phyloP scores from a whole-genome alignment of 2,888 invertebrate genomes.

The Xestoiulus laeticollis region DNA sequence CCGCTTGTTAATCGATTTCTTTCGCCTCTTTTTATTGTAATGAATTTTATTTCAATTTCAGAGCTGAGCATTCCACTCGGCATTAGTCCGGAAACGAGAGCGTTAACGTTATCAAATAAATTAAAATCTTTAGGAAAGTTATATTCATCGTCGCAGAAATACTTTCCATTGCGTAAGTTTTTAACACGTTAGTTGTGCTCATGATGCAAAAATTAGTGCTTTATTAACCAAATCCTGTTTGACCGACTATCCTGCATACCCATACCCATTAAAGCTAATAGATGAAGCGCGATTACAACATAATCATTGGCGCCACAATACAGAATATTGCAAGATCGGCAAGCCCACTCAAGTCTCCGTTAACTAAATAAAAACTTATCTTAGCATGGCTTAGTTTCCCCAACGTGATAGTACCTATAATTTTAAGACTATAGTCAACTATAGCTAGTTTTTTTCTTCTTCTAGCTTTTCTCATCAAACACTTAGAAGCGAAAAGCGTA shows the following conservation, averaged over 20 bases:
- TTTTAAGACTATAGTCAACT: not conserved
- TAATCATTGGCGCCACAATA: no score
- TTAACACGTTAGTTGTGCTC: not conserved
- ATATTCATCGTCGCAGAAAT: conserved; percentile 82
- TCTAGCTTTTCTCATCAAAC: conserved; percentile 64
- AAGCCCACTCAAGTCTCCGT: no score
- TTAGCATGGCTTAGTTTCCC: no score
- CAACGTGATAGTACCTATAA: no score
- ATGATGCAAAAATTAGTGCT: no score
- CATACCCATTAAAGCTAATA: no score
- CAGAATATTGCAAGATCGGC: no score
- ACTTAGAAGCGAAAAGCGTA: conserved; percentile 63
- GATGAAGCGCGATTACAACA: no score
- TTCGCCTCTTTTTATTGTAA: not conserved
- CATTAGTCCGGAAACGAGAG: conserved; percentile 57
- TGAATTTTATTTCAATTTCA: conserved; percentile 54
- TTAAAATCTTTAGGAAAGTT: conserved; percentile 79
- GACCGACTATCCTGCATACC: no score
- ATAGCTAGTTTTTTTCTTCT: conserved; percentile 52
- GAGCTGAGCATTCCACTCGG: conserved; percentile 59
- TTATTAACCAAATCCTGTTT: no score
- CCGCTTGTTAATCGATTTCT: not conserved
- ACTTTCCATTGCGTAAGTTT: conserved; percentile 82
- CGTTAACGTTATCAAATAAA: conserved; percentile 72
- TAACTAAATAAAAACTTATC: no score